Percentiles rank a stretch among this genome's conserved stretches.
phyloP scores from a whole-genome alignment of 2,113 vertebrate genomes.

The Aphyosemion australe region DNA sequence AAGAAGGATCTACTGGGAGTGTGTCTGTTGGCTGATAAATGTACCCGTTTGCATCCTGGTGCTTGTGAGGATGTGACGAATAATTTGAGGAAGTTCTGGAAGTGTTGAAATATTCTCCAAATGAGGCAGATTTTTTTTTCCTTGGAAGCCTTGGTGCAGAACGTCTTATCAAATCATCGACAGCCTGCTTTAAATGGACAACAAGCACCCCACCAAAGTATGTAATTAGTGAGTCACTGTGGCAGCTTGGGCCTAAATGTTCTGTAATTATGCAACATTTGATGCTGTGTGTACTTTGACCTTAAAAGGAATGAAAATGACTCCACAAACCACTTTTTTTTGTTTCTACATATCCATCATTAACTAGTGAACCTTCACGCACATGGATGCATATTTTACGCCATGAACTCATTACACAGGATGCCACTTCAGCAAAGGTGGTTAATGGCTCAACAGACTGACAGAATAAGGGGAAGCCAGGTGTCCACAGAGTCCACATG shows the following conservation, averaged over 20 bases:
- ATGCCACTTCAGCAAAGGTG: not conserved
- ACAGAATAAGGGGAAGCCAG: constrained; percentile 46
- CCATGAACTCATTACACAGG: constrained; percentile 2
- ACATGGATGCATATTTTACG: constrained; percentile 10
- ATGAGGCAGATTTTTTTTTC: not conserved
- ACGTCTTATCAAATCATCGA: constrained; percentile 4
- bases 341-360: not conserved
- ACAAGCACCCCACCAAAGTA: not conserved
- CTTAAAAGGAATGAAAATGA: constrained; percentile 11
- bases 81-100: constrained; percentile 16
- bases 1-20: constrained; percentile 7
- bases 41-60: constrained; percentile 22
- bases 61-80: constrained; percentile 33
- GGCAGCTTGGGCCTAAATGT: constrained; percentile 16
- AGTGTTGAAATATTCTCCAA: not conserved
- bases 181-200: constrained; percentile 14
- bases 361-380: not conserved
- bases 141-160: not conserved
- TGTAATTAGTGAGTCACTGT: constrained; percentile 43
- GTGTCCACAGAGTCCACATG: constrained; percentile 9
- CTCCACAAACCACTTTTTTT: not conserved
- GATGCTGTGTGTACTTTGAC: constrained; percentile 10
- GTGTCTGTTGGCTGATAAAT: constrained; percentile 37
- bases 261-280: constrained; percentile 24
- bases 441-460: constrained; percentile 50